Percentiles rank a stretch among this genome's conserved stretches.
Evolutionary conservation across 2,888 invertebrate species (phyloP).

Genomic region (Iphiclides podalirius): DNA sequence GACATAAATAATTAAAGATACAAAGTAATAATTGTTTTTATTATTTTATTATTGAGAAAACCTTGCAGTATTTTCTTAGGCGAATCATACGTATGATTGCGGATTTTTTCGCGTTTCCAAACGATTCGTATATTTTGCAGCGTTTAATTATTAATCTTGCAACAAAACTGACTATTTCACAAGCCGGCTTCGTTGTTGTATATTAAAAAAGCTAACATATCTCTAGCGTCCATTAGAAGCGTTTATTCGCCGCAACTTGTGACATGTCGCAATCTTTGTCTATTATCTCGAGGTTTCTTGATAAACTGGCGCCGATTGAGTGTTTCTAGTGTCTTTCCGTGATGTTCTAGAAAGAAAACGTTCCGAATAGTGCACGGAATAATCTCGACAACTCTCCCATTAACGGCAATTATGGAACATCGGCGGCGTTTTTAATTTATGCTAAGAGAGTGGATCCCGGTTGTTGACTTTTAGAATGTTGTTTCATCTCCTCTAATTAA

Average conservation of each 20-base stretch:
- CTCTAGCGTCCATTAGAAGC: too few species aligned
- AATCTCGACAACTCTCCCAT: slow-evolving; percentile 16
- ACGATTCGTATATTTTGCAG: too few species aligned
- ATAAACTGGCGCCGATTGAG: background rate
- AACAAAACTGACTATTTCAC: too few species aligned
- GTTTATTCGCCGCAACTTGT: slow-evolving; percentile 4
- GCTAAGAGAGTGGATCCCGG: slow-evolving; percentile 13
- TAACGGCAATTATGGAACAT: slow-evolving; percentile 20
- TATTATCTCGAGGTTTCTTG: slow-evolving; percentile 4
- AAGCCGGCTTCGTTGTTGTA: too few species aligned
- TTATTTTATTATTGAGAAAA: too few species aligned
- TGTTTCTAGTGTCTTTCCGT: slow-evolving; percentile 1
- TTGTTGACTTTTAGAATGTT: slow-evolving; percentile 20
- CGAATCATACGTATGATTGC: too few species aligned
- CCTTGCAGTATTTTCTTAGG: too few species aligned
- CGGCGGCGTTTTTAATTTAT: slow-evolving; percentile 17
- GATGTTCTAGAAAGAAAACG: slow-evolving; percentile 9
- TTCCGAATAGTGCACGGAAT: slow-evolving; percentile 12
- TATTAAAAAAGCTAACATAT: too few species aligned
- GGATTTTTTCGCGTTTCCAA: too few species aligned
- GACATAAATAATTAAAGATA: too few species aligned
- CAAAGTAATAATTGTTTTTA: too few species aligned
- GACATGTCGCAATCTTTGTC: background rate
- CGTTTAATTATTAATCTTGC: too few species aligned
- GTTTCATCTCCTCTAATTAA: slow-evolving; percentile 12